phyloP scores from a whole-genome alignment of 2,797 vertebrate species.

The Megaceryle alcyon region DNA sequence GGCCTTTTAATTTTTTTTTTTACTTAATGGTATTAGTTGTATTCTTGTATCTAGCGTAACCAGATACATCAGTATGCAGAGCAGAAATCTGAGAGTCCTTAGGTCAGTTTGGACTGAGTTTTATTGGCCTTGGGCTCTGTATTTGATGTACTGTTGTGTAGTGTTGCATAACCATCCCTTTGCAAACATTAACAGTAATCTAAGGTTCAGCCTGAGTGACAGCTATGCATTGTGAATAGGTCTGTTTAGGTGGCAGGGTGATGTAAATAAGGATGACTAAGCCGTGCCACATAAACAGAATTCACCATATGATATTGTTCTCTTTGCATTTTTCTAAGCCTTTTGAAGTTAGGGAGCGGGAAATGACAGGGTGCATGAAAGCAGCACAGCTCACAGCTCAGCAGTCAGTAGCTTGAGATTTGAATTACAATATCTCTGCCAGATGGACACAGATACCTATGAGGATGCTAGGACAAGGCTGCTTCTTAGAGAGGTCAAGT shows the following conservation, averaged over 20 bases:
- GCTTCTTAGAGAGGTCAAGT: slow-evolving; percentile 48
- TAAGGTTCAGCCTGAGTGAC: slow-evolving; percentile 18
- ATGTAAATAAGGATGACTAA: slow-evolving; percentile 68
- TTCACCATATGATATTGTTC: slow-evolving; percentile 49
- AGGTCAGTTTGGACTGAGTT: background rate
- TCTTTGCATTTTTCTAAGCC: slow-evolving; percentile 45
- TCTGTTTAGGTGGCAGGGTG: slow-evolving; percentile 50
- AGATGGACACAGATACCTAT: slow-evolving; percentile 62
- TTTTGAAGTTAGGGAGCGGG: slow-evolving; percentile 44
- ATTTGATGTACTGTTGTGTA: slow-evolving; percentile 5
- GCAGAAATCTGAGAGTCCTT: background rate
- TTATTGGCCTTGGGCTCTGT: background rate
- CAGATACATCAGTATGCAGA: slow-evolving; percentile 3
- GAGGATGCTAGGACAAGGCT: slow-evolving; percentile 36
- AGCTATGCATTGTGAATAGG: background rate
- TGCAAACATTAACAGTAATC: background rate
- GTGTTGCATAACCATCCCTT: background rate
- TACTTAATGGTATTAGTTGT: background rate
- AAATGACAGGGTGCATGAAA: slow-evolving; percentile 34
- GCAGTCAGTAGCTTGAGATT: slow-evolving; percentile 56
- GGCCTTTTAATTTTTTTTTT: background rate
- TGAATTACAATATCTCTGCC: slow-evolving; percentile 57
- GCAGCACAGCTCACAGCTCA: slow-evolving; percentile 31
- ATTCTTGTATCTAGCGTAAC: background rate
- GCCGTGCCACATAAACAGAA: slow-evolving; percentile 42